Conservation (phyloP, 2,888 invertebrate species). For the Octonoba sinensis region DNA sequence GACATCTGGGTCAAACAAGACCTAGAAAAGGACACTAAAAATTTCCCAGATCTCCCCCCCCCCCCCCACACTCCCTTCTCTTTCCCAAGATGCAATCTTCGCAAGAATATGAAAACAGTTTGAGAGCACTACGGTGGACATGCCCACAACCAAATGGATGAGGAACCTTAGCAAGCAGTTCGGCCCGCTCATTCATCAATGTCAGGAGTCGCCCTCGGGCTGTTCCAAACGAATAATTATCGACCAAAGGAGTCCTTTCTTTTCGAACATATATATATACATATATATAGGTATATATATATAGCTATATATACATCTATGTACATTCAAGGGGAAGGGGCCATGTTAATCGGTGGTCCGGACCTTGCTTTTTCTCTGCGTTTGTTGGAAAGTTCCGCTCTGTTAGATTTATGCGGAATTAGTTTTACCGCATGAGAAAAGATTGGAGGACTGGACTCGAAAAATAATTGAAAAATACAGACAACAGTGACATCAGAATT, state of each 20-base stretch:
- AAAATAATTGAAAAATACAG: constrained; percentile 5
- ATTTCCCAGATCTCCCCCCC: too few relatives aligned
- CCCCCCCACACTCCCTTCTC: too few relatives aligned
- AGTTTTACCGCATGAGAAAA: constrained; percentile 10
- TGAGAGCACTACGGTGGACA: constrained; percentile 33
- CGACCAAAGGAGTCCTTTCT: constrained; percentile 52
- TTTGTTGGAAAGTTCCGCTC: constrained; percentile 44
- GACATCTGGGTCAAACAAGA: constrained; percentile 26
- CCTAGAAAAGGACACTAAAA: not conserved
- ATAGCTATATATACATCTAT: not conserved
- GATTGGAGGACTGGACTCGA: constrained; percentile 2
- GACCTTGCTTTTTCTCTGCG: constrained; percentile 1
- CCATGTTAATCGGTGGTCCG: constrained; percentile 49
- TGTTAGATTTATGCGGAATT: constrained; percentile 38
- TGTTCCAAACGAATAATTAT: constrained; percentile 64
- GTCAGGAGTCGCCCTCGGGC: constrained; percentile 58
- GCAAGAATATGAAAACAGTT: constrained; percentile 60
- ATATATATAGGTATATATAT: not conserved
- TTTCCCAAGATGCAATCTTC: constrained; percentile 50
- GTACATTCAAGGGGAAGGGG: constrained; percentile 1
- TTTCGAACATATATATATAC: constrained; percentile 25
- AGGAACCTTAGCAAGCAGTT: constrained; percentile 51
- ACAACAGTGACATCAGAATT: too few relatives aligned
- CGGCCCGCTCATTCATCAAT: constrained; percentile 63
- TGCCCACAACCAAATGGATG: constrained; percentile 58